Percentiles rank a stretch among this genome's conserved stretches.
Evolutionary conservation across 2,888 invertebrate species (phyloP).

Genomic region (Masnerella sp.): DNA sequence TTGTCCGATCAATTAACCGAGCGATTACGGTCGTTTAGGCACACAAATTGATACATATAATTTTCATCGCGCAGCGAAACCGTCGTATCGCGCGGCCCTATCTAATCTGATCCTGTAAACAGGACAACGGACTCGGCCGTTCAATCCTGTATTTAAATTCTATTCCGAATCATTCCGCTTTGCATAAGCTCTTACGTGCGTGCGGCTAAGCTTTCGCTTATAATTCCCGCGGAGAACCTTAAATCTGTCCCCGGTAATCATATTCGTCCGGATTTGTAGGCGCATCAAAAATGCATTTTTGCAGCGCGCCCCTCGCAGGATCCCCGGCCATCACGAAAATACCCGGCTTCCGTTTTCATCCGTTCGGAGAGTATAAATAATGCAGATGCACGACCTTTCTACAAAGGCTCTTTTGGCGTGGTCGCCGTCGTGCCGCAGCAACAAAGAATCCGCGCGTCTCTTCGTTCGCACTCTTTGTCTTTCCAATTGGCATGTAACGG

Average conservation of each 20-base stretch:
- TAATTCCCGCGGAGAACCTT: constrained; percentile 39
- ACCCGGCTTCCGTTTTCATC: constrained; percentile 52
- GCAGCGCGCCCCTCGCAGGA: constrained; percentile 29
- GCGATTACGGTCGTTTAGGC: constrained; percentile 7
- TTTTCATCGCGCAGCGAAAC: constrained; percentile 14
- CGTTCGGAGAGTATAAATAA: constrained; percentile 54
- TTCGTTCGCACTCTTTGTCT: constrained; percentile 49
- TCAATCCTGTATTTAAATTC: constrained; percentile 41
- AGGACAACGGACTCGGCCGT: constrained; percentile 8
- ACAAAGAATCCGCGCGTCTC: constrained; percentile 55
- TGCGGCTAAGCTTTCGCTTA: constrained; percentile 21
- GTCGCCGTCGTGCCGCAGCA: constrained; percentile 56
- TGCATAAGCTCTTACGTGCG: constrained; percentile 37
- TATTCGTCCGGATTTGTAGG: constrained; percentile 47
- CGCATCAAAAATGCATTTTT: constrained; percentile 55
- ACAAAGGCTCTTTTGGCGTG: constrained; percentile 54
- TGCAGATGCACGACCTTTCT: constrained; percentile 61
- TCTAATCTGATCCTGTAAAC: constrained; percentile 45
- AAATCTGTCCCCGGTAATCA: constrained; percentile 49
- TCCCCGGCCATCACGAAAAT: constrained; percentile 54
- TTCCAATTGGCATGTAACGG: constrained; percentile 62
- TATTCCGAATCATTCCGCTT: constrained; percentile 40
- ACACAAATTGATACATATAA: constrained; percentile 27
- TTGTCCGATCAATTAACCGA: constrained; percentile 17
- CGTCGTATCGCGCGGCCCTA: constrained; percentile 17